Evolutionary conservation across 2,888 invertebrate genomes (phyloP), one percentile per base, ranked within the genome.

Genomic region (Fabriciana adippe): DNA sequence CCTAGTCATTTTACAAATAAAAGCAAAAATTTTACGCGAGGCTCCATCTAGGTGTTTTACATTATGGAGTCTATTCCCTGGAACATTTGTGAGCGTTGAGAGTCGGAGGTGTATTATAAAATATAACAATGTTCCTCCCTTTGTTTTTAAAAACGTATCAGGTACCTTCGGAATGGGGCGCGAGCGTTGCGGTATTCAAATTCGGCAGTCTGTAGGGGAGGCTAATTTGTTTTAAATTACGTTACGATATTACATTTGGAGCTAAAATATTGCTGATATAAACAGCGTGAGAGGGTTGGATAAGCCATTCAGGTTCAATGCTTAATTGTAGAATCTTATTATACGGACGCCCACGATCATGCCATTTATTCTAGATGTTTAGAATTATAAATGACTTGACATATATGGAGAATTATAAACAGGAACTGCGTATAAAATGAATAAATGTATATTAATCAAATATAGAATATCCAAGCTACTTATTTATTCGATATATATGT

Each of bases 201-300:
- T 92, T 89, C 82, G 80, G 78, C 81, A 81, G 84, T 79, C 81
- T 72, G 85, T 84, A 86, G 88, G 92, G 92, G 90, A 86, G 85
- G 86, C 92, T 92, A 92, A 92, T 92, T 92, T 83, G 90, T 89
- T 92, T 92, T 89, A 92, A 92, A 92, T 92, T 92, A 88, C 90
- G 87, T 91, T 91, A 90, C 89, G 89, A 90, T 92, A 92, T 92
- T 92, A 85, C 90, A 79, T 87, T 86, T 78, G 77, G 83, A 82
- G 83, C 85, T 90, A 84, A 89, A 88, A 88, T 92, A 90, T 91
- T 79, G 86, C 86, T 78, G 84, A 85, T 82, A 88, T 88, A 89
- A 88, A 90, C 85, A 85, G 75, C 75, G 77, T 76, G 84, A 89
- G 88, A 88, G 89, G 90, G 89, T 85, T 88, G 80, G 79, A 87